Base-by-base conservation (phyloP, 2,113 vertebrate species). In the Columba janthina region DNA sequence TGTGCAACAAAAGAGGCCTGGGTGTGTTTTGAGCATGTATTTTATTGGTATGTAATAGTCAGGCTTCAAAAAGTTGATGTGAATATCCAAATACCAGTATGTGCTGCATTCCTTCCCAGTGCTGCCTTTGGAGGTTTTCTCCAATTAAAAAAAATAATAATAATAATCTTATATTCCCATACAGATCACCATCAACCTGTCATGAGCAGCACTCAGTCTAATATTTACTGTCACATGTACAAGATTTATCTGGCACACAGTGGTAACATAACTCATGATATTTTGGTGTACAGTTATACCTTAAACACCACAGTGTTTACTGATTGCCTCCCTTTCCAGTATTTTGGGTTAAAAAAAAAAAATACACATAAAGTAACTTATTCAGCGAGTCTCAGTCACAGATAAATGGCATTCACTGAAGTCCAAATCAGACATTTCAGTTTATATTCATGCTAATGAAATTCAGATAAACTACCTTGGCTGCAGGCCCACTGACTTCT, bases 401-500 rank as follows among this genome's bases (percentile, higher is more conserved):
- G 75, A 84, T 40, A 79, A 85, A 70, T 56, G 65, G 9, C 58
- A 72, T 92, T 85, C 71, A 92, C 74, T 90, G 77, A 86, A 93
- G 79, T 80, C 65, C 72, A 83, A 92, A 82, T 88, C 46, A 81
- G 86, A 89, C 75, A 87, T 81, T 89, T 50, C 29, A 61, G 38
- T 86, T 94, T 51, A 82, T 8, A 31, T 61, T 88, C 36, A 29
- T 15, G 65, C 40, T 95, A 91, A 93, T 79, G 89, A 94, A 95
- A 94, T 82, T 93, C 89, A 74, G 48, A 94, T 81, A 93, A 94
- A 91, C 54, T 86, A 46, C 54, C 15, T 34, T 94, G 95, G 86
- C 90, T 85, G 65, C 50, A 75, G 40, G 70, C 86, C 86, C 86
- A 76, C 1, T 89, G 86, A 90, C 79, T 96, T 85, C 76, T 93